Conservation (phyloP, 1,140 invertebrate genomes). For the Penaeus vannamei region DNA sequence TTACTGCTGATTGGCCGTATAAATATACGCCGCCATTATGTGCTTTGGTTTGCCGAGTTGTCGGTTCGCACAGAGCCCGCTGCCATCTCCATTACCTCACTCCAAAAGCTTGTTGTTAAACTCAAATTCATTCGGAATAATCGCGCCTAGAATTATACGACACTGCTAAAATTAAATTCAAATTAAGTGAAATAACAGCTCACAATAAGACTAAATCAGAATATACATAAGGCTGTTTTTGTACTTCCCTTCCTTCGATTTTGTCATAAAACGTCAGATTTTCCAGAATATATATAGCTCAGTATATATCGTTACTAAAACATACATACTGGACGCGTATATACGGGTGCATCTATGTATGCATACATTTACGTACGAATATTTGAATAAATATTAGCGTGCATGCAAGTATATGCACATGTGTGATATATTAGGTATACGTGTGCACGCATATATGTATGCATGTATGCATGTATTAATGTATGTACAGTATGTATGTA, state of each 20-base stretch:
- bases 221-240: no score
- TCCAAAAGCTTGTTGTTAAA: no score
- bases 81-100: no score
- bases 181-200: no score
- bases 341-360: background rate
- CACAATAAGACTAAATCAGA: no score
- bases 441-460: background rate
- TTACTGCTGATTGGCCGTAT: constrained; percentile 13
- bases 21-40: constrained; percentile 10
- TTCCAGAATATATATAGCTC: background rate
- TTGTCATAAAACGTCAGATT: background rate
- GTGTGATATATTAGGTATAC: background rate
- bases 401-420: background rate
- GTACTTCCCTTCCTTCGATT: no score
- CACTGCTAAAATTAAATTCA: no score
- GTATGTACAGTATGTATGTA: background rate
- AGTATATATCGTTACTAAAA: background rate
- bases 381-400: background rate
- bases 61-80: no score
- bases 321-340: background rate
- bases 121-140: no score
- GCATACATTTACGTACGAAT: background rate
- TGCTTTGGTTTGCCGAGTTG: background rate
- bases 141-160: no score
- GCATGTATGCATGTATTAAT: background rate